Evolutionary conservation across 2,888 invertebrate species (phyloP).

Genomic region (Nasonia oneida): DNA sequence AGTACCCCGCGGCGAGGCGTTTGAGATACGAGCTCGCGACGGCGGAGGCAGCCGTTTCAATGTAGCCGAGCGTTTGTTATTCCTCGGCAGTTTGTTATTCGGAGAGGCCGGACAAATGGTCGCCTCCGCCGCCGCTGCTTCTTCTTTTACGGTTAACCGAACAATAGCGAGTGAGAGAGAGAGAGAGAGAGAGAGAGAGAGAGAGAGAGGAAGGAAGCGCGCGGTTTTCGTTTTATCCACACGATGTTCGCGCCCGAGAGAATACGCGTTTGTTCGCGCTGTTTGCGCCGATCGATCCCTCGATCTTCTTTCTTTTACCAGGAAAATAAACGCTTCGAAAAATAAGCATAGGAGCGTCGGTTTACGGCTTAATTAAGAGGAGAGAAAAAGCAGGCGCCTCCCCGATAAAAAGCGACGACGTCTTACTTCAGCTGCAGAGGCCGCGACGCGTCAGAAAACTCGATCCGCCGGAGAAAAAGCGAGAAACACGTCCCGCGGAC

Average conservation of each 20-base stretch:
- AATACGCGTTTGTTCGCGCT: neutral
- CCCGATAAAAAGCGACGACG: constrained; percentile 16
- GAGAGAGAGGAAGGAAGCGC: constrained; percentile 40
- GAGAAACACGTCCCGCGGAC: neutral
- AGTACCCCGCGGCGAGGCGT: constrained; percentile 18
- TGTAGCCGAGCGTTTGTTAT: constrained; percentile 78
- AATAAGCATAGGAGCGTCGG: neutral
- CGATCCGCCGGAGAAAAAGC: constrained; percentile 8
- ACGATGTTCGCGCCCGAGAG: neutral
- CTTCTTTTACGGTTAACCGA: constrained; percentile 53
- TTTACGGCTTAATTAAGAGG: neutral
- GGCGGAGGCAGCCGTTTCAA: constrained; percentile 74
- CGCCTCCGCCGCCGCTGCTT: constrained; percentile 46
- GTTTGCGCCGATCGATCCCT: neutral
- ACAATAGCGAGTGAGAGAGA: constrained; percentile 30
- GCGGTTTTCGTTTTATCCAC: neutral
- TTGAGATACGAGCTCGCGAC: constrained; percentile 74
- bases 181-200: too few relatives aligned
- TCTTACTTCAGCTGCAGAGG: constrained; percentile 7
- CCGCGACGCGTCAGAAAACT: constrained; percentile 5
- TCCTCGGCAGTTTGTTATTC: constrained; percentile 78
- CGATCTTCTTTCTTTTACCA: neutral
- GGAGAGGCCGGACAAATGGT: constrained; percentile 62
- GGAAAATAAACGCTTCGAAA: neutral
- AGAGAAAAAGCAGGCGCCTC: neutral